Evolutionary conservation across 2,797 vertebrate genomes (phyloP).

Genomic region (Silurus aristotelis): DNA sequence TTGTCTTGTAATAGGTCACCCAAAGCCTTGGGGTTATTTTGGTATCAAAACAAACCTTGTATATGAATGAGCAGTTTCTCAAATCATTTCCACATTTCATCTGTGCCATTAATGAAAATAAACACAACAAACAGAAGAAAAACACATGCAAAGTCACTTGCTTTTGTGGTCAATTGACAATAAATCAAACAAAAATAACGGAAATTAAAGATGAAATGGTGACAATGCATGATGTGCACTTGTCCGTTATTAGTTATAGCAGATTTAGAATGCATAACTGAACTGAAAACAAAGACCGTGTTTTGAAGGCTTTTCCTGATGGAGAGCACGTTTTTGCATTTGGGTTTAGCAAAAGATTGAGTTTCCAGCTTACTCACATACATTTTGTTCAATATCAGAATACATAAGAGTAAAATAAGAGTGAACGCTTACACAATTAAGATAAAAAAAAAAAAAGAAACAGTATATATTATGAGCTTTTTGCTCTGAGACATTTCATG

Average conservation of each 20-base stretch:
- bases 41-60: neutral
- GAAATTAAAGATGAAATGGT: neutral
- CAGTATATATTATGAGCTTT: conserved; percentile 13
- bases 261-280: neutral
- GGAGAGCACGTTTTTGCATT: conserved; percentile 26
- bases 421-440: neutral
- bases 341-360: neutral
- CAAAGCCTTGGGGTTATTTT: neutral
- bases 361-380: conserved; percentile 3
- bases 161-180: neutral
- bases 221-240: neutral
- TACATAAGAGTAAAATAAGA: neutral
- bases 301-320: conserved; percentile 21
- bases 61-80: neutral
- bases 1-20: neutral
- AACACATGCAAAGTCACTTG: neutral
- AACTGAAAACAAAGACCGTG: neutral
- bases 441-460: neutral
- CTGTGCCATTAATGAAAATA: neutral
- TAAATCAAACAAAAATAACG: neutral
- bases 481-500: conserved; percentile 22
- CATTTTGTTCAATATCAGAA: neutral
- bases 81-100: neutral
- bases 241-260: neutral
- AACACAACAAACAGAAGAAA: neutral